Conservation (phyloP, 2,113 vertebrate species). For the Circaetus cinerascens region DNA sequence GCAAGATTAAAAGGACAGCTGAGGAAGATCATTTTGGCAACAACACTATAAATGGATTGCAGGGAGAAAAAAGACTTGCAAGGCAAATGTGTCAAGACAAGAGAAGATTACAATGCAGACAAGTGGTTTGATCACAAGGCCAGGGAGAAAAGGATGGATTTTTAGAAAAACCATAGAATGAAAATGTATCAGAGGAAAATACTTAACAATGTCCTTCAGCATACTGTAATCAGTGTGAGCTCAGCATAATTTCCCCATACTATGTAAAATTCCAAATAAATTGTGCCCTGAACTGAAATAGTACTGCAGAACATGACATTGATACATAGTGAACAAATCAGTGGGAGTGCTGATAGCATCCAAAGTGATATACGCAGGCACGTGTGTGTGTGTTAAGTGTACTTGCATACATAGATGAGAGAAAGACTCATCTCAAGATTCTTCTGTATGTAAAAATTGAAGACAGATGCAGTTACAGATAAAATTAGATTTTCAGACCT, state of each 20-base stretch:
- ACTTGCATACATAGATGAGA: not conserved
- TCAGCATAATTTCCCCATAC: not conserved
- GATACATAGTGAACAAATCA: not conserved
- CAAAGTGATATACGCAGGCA: not conserved
- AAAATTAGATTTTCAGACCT: not conserved
- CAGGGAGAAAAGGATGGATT: not conserved
- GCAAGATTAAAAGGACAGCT: not conserved
- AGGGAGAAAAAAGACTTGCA: not conserved
- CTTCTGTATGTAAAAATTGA: not conserved
- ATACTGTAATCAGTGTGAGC: not conserved
- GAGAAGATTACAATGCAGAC: not conserved
- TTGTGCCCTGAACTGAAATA: not conserved
- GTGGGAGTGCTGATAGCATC: not conserved
- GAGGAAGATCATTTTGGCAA: not conserved
- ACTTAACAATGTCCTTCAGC: not conserved
- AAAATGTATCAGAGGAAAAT: not conserved
- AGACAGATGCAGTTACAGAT: not conserved
- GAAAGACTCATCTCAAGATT: not conserved
- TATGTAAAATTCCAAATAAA: not conserved
- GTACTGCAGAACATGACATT: not conserved
- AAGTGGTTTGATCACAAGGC: not conserved
- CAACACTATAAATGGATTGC: not conserved
- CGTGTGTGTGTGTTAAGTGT: accelerated
- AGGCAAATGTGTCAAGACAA: not conserved
- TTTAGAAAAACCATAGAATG: not conserved